Evolutionary conservation across 2,888 invertebrate species (phyloP).

Genomic region (Horisme vitalbata): DNA sequence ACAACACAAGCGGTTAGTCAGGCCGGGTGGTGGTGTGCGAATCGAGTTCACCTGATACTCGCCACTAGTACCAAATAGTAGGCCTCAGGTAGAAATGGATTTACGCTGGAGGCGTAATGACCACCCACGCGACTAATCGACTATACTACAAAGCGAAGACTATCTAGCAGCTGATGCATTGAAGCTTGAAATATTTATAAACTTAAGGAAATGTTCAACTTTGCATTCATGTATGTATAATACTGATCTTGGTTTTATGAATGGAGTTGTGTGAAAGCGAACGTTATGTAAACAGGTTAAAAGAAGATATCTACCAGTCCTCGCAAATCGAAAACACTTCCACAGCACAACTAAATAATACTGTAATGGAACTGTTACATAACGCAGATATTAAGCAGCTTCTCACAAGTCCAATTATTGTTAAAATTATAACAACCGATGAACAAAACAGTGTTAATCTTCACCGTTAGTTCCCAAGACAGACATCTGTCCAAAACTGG

Average conservation of each 20-base stretch:
- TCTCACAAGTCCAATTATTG: constrained; percentile 27
- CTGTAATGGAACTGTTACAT: constrained; percentile 20
- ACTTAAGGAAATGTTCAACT: constrained; percentile 17
- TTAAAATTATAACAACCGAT: constrained; percentile 31
- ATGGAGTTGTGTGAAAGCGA: constrained; percentile 52
- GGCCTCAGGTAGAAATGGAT: constrained; percentile 38
- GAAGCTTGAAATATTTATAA: constrained; percentile 12
- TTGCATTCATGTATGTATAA: constrained; percentile 14
- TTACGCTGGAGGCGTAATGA: constrained; percentile 35
- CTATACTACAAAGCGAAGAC: constrained; percentile 28
- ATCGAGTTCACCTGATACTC: constrained; percentile 62
- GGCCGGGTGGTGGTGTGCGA: constrained; percentile 46
- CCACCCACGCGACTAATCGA: constrained; percentile 43
- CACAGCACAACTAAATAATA: constrained; percentile 1
- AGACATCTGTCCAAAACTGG: constrained; percentile 70
- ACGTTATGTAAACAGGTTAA: constrained; percentile 53
- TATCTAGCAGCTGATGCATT: constrained; percentile 13
- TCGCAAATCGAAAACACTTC: constrained; percentile 6
- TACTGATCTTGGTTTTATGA: constrained; percentile 27
- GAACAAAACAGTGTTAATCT: constrained; percentile 33
- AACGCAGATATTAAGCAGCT: constrained; percentile 12
- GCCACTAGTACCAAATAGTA: constrained; percentile 26
- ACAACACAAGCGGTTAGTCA: constrained; percentile 35
- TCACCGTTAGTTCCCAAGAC: constrained; percentile 70
- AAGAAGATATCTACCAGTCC: constrained; percentile 27